Evolutionary conservation across 2,888 invertebrate genomes (phyloP), one percentile per base, ranked within the genome.

Genomic region (Temnothorax unifasciatus): DNA sequence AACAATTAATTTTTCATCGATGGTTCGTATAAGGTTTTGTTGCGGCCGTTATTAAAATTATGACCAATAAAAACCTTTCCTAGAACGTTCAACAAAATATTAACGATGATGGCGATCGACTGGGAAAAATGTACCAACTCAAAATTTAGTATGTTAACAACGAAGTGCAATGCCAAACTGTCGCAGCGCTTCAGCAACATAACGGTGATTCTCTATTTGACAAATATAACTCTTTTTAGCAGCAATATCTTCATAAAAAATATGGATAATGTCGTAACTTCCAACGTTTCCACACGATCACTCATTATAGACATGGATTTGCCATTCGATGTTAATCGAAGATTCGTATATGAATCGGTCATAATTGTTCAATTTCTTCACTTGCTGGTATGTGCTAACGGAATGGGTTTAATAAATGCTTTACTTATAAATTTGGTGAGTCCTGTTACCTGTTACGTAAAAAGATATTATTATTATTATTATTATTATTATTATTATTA

Each of bases 31-130:
- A 34, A 6, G 5, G 34, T 5, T 34, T 34, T 34, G 5, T 34
- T 34, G 4, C 5, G 34, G 34, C 34, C 34, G 34, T 34, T 34
- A 34, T 34, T n/a, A 47, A 18, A 8, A 34, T 47, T 63, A 11
- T 63, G 1, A 63, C 1, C 9, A 50, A 21, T 21, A 15, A 50
- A 74, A 50, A 47, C 6, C 9, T 21, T 63, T 50, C n/a, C 38
- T 50, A 75, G 75, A 50, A 75, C 47, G 21, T 50, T 75, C 21
- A 18, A 38, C 3, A 75, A 6, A 2, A 61, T 75, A 61, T 15
- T 61, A 47, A 47, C 44, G 9, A 75, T 75, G 47, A 75, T 75
- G 63, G 50, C 61, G 15, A 63, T 38, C 3, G 75, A 75, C 9
- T 75, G 61, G 75, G 21, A 63, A 34, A 75, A 50, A 21, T 63